Evolutionary conservation across 2,113 vertebrate genomes (phyloP), one percentile per base, ranked within the genome.

Genomic region (Sciurus niger): DNA sequence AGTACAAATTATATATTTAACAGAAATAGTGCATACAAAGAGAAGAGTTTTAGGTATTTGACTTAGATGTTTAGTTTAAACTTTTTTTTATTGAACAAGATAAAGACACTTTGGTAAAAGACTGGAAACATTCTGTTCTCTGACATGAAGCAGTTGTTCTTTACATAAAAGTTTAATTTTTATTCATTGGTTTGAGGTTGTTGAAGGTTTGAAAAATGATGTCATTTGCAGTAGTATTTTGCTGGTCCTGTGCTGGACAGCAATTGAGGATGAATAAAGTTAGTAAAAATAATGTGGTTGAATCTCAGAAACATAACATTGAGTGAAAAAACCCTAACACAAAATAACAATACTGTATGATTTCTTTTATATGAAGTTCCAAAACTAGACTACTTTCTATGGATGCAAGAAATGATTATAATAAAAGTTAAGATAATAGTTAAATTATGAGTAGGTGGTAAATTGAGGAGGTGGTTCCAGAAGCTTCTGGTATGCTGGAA

Each of bases 81-180:
- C 28, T 85, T 65, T 60, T 32, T 67, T n/a, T 85, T 55, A 58
- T 16, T 76, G 55, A 77, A 46, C 6, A 79, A n/a, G 8, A 60
- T 88, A 48, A 25, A 22, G 2, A 77, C 4, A 79, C 7, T 10
- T 70, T 89, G 17, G 10, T 67, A 51, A 51, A 96, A 84, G 14
- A 84, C 18, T n/a, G n/a, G 12, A 97, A 88, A 82, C 6, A 51
- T 68, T 94, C 5, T 24, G 65, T 92, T 84, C 12, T 73, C 5
- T 80, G 82, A 74, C 7, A 20, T 58, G n/a, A 95, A 93, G 34
- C 12, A 77, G 4, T 74, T 86, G 1, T 14, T 89, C 10, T 58
- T 93, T 40, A 43, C 65, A 34, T 80, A 82, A 40, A 86, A 84
- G 9, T 40, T 92, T 76, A 70, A 70, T 72, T 84, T 92, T 87